Base-by-base conservation (phyloP, 2,888 invertebrate species). In the Galeopsomyia nigrocyanea region DNA sequence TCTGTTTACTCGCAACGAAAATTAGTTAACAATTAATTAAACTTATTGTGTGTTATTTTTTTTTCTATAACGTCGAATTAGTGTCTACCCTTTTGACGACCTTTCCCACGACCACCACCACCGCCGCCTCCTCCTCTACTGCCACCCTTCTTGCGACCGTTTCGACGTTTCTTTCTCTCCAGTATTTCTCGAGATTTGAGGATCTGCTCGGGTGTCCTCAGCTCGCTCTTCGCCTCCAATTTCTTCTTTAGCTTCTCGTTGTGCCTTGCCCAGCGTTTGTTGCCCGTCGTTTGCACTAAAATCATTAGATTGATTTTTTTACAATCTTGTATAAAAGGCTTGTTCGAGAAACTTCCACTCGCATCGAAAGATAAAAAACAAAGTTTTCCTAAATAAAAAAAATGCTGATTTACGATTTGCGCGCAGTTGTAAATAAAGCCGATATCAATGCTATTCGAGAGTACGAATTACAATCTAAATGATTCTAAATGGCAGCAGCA, bases 231-330 rank as follows among this genome's bases (percentile, higher is more conserved):
- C 10, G 22, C 69, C 62, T 62, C 73, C 0, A 84, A 89, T 84
- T 92, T 92, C 73, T 89, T 87, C 77, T 91, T 90, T 3, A 91
- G 73, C 75, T 94, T 93, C 74, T 92, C 91, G 86, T 95, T 95
- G 84, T 94, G 93, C 61, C 92, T 91, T 61, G 92, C 92, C 92
- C 94, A 94, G 80, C 92, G 93, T 0, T 93, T 93, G 69, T 92
- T 90, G 0, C 90, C 88, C 14, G 85, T 88, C 83, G 87, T 82
- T 77, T 76, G 74, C 17, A 83, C 85, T 85, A 74, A 65, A 82
- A 80, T 39, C 10, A 39, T 10, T 39, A 39, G 10, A 13, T 39
- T 10, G 39, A 39, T 39, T 3, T 26, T 26, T 2, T 26, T 26
- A 3, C 26, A 26, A 26, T 26, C 5, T 26, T 26, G 26, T 26